phyloP scores from a whole-genome alignment of 2,113 vertebrate genomes.

The Dicentrarchus labrax region DNA sequence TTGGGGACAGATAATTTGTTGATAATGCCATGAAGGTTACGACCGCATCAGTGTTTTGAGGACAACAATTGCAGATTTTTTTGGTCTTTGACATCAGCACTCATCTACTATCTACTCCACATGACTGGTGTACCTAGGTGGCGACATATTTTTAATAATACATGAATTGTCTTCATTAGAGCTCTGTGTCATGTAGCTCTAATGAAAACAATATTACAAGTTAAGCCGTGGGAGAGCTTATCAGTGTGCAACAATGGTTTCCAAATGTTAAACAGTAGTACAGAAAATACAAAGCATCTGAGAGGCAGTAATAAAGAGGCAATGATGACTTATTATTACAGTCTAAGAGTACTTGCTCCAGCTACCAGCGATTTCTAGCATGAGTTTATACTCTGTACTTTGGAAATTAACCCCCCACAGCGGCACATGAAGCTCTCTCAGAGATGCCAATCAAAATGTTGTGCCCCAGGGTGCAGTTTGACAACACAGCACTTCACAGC shows the following conservation, averaged over 20 bases:
- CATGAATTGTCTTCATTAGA: not conserved
- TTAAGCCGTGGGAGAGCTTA: conserved; percentile 6
- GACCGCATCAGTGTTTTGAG: not conserved
- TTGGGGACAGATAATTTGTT: conserved; percentile 6
- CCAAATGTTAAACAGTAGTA: conserved; percentile 33
- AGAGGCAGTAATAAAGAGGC: conserved; percentile 20
- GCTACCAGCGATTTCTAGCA: conserved; percentile 19
- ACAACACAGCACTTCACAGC: conserved; percentile 8
- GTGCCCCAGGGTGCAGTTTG: conserved; percentile 30
- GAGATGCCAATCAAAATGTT: conserved; percentile 52
- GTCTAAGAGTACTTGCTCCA: not conserved
- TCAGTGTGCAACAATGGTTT: conserved; percentile 15
- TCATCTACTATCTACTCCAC: not conserved
- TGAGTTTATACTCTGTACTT: conserved; percentile 18
- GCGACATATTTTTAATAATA: not conserved
- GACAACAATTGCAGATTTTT: not conserved
- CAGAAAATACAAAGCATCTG: conserved; percentile 25
- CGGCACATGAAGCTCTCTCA: conserved; percentile 24
- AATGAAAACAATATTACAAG: conserved; percentile 22
- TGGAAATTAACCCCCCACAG: conserved; percentile 32
- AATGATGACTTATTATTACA: conserved; percentile 16
- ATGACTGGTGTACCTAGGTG: not conserved
- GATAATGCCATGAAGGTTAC: not conserved
- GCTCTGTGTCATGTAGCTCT: not conserved
- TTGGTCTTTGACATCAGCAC: not conserved